phyloP scores from a whole-genome alignment of 1,140 invertebrate species.

The Whitmania pigra region DNA sequence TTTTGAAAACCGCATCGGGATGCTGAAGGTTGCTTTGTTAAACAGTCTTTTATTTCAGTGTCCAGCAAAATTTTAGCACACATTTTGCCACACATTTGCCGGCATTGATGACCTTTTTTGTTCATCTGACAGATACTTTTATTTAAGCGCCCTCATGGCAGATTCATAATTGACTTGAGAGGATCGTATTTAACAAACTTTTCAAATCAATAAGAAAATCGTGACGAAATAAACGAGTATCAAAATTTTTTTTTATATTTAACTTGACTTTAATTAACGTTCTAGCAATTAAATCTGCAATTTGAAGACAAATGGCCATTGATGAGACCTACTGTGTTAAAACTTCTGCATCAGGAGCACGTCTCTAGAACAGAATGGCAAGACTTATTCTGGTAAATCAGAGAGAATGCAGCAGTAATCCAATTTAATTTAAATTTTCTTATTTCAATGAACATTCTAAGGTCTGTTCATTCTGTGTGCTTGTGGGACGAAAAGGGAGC shows the following conservation, averaged over 20 bases:
- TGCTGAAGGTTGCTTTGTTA: too few relatives aligned
- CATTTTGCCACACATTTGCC: too few relatives aligned
- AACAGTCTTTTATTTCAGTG: too few relatives aligned
- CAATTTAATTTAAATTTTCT: not conserved
- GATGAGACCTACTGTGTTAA: slow-evolving; percentile 82
- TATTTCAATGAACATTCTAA: slow-evolving; percentile 22
- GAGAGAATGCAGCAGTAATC: not conserved
- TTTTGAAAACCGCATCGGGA: too few relatives aligned
- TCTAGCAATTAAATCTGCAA: slow-evolving; percentile 38
- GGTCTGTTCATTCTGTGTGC: slow-evolving; percentile 76
- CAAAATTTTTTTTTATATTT: not conserved
- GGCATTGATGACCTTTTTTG: too few relatives aligned
- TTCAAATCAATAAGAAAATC: too few relatives aligned
- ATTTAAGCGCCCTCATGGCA: too few relatives aligned
- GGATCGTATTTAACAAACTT: too few relatives aligned
- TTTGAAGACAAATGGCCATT: slow-evolving; percentile 91
- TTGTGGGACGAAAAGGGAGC: slow-evolving; percentile 91
- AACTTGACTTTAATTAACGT: not conserved
- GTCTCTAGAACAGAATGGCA: slow-evolving; percentile 92
- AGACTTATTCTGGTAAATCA: slow-evolving; percentile 70
- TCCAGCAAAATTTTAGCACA: too few relatives aligned
- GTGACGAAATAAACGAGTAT: too few relatives aligned
- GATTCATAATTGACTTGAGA: too few relatives aligned
- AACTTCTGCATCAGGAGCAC: slow-evolving; percentile 77
- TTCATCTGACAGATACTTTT: too few relatives aligned